Conservation (phyloP, 2,797 vertebrate species). For the Cynodonichthys magdalenae region DNA sequence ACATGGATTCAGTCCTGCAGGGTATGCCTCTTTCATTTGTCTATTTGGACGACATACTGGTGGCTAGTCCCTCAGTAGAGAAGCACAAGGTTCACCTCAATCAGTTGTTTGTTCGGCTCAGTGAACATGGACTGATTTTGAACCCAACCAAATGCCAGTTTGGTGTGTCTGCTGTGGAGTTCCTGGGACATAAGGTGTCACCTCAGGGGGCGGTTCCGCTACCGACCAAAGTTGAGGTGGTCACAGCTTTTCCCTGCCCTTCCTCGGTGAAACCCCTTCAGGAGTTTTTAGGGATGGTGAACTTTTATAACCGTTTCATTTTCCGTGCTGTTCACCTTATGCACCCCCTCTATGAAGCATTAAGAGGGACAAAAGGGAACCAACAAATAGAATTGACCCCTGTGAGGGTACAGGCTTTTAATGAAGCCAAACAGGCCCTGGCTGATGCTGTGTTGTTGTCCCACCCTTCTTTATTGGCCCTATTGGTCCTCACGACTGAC, state of each 20-base stretch:
- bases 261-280: not conserved
- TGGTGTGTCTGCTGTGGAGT: not conserved
- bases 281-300: not conserved
- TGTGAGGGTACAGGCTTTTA: not conserved
- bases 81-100: not conserved
- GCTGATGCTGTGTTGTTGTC: not conserved
- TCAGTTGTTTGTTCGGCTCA: not conserved
- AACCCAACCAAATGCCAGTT: not conserved
- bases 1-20: not conserved
- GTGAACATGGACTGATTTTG: not conserved
- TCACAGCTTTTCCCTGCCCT: not conserved
- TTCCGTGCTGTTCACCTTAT: not conserved
- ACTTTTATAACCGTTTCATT: slow-evolving; percentile 1
- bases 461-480: not conserved
- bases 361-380: not conserved
- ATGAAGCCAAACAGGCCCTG: not conserved
- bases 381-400: not conserved
- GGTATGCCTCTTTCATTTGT: not conserved
- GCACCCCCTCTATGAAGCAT: not conserved
- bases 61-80: not conserved
- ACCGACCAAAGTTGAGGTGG: not conserved
- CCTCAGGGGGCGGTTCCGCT: not conserved
- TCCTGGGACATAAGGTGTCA: not conserved
- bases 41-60: not conserved
- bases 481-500: not conserved